Base-by-base conservation (phyloP, 2,888 invertebrate genomes). In the Luffia ferchaultella region DNA sequence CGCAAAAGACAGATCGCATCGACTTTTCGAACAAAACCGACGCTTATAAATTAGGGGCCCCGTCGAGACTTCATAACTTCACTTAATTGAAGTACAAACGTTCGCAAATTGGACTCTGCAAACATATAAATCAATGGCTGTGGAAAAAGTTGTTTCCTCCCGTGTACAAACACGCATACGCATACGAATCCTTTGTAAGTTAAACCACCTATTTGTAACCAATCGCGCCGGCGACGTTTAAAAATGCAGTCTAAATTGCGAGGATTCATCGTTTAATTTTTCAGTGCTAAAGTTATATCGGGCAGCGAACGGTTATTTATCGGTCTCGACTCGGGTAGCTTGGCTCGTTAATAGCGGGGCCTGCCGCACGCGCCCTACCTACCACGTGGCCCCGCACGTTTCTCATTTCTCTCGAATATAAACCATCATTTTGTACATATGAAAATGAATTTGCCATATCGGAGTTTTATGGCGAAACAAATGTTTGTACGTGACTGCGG, bases 271-370 rank as follows among this genome's bases (percentile, higher is more conserved):
- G 65, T 64, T 64, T 67, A 68, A 73, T 73, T 71, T 73, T 71
- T 73, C 73, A 73, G 64, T 68, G 68, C 59, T 64, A 59, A 63
- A 65, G 63, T 68, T 69, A 64, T 71, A 72, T 69, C 62, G 67
- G 53, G 55, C 62, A 59, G 62, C 60, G 61, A 68, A 64, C 60
- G 60, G 68, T 66, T 68, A 71, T 71, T 71, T 70, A 71, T 71
- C 57, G 66, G 59, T 57, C 51, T 56, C 62, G 60, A 59, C 60
- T 62, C 63, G 62, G 63, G 62, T 61, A 59, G 58, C 60, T 52
- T 59, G 62, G 63, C 66, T 70, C 65, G 69, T 71, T 72, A 68
- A 63, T 19, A n/a, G 30, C 5, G 30, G 30, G 30, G 30, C 30
- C n/a, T n/a, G n/a, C n/a, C n/a, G n/a, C n/a, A n/a, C n/a, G n/a